A percentile compares a stretch with the other conserved stretches of the same genome.
phyloP scores from a whole-genome alignment of 2,797 vertebrate species.

The Neomorphus geoffroyi region DNA sequence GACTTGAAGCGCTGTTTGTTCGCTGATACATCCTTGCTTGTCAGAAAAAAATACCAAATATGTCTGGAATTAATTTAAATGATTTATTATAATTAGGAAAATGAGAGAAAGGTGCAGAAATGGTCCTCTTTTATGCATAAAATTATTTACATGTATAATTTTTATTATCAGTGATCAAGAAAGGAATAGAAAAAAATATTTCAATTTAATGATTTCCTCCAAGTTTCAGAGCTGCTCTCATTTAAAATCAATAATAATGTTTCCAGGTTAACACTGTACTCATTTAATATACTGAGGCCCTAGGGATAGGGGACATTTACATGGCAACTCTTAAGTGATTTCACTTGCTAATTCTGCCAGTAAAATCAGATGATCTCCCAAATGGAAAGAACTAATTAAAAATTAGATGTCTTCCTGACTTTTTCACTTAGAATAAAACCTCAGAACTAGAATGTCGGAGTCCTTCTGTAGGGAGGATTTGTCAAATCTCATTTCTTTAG shows the following conservation, averaged over 20 bases:
- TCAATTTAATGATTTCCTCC: not conserved
- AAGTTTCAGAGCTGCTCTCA: constrained; percentile 7
- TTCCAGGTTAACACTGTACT: constrained; percentile 51
- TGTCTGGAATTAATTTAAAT: not conserved
- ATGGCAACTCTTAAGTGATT: constrained; percentile 45
- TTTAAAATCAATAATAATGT: constrained; percentile 48
- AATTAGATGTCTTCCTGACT: constrained; percentile 43
- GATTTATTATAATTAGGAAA: not conserved
- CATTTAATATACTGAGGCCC: constrained; percentile 20
- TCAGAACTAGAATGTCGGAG: constrained; percentile 24
- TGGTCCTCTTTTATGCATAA: not conserved
- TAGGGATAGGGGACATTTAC: constrained; percentile 43
- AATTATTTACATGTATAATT: not conserved
- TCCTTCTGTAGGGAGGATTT: constrained; percentile 21
- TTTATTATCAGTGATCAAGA: not conserved
- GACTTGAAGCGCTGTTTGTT: not conserved
- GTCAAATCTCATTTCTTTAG: constrained; percentile 6
- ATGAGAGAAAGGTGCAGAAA: not conserved
- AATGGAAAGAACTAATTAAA: constrained; percentile 64
- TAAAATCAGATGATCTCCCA: constrained; percentile 61
- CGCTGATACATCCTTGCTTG: not conserved
- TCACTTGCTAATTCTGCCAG: constrained; percentile 51
- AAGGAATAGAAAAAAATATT: constrained; percentile 22
- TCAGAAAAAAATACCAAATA: not conserved
- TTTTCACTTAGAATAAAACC: constrained; percentile 48